These are phyloP conservation scores for Ariopsis seemanni DNA, from an alignment of 2,113 vertebrate genomes.

Conservation along the genomic window DNA sequence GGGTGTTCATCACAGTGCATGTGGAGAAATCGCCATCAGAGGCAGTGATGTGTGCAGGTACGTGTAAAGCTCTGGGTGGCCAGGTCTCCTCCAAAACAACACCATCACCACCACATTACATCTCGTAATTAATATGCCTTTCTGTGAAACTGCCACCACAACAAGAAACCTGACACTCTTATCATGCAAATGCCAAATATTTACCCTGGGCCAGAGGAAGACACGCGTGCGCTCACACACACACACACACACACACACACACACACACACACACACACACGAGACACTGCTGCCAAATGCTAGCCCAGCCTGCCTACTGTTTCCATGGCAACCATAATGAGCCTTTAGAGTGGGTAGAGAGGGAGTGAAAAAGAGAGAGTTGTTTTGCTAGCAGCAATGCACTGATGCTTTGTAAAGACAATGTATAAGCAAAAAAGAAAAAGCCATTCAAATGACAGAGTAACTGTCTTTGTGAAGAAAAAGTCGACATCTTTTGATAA, in stretches of 20 bases:
- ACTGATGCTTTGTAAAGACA: slow-evolving; percentile 53
- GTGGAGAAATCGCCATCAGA: not conserved
- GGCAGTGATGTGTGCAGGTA: slow-evolving; percentile 32
- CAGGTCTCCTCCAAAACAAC: slow-evolving; percentile 26
- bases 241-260: not conserved
- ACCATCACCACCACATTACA: slow-evolving; percentile 15
- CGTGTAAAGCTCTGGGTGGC: slow-evolving; percentile 39
- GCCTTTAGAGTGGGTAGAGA: slow-evolving; percentile 52
- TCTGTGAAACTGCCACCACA: slow-evolving; percentile 22
- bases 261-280: slow-evolving; percentile 43
- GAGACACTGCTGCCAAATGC: slow-evolving; percentile 54
- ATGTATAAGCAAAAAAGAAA: slow-evolving; percentile 26
- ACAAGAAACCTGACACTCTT: slow-evolving; percentile 34
- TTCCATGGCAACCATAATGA: slow-evolving; percentile 68
- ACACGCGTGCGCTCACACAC: slow-evolving; percentile 24
- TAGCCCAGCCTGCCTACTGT: slow-evolving; percentile 64
- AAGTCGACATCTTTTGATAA: not conserved
- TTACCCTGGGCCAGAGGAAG: slow-evolving; percentile 50
- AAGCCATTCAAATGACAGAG: slow-evolving; percentile 18
- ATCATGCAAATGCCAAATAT: slow-evolving; percentile 55
- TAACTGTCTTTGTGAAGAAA: slow-evolving; percentile 19
- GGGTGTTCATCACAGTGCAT: not conserved
- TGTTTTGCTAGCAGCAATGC: slow-evolving; percentile 53
- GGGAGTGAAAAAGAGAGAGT: slow-evolving; percentile 23
- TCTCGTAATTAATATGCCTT: slow-evolving; percentile 49